Evolutionary conservation across 2,797 vertebrate genomes (phyloP), one percentile per base, ranked within the genome.

Genomic region (Acanthis flammea): DNA sequence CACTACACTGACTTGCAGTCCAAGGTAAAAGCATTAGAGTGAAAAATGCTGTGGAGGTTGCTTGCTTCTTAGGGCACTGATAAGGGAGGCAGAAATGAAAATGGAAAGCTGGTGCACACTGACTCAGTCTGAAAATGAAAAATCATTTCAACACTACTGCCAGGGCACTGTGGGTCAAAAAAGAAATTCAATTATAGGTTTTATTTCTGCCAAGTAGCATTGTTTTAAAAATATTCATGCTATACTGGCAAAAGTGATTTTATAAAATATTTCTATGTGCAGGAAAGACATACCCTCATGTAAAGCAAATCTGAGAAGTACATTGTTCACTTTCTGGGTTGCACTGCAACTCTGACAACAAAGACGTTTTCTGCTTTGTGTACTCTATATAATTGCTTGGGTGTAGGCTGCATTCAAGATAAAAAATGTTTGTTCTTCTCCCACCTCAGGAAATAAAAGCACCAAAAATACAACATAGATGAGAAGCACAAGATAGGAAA

Each of bases 361-460:
- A 87, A 86, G 66, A 78, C 30, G 4, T 76, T 77, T 94, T 77
- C 72, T 91, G 93, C 81, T 91, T 89, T 94, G 90, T 95, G 95
- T 95, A 80, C 91, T 96, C 70, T 84, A 23, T 54, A 10, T 83
- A 93, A 94, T 89, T 95, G 68, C 91, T 65, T 93, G 94, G 92
- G 92, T 92, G 93, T 89, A 79, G 94, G 78, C 94, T 86, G 50
- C 35, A 42, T 94, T 91, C 35, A 61, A 82, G 89, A 91, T 91
- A 65, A 87, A 89, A 71, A 90, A 68, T 37, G 75, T 95, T 95
- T 95, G 65, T 80, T 86, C 48, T 92, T 93, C 70, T 89, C 61
- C 73, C 60, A 89, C 85, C 76, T 83, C 85, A 68, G 90, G 90
- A 91, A 94, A 80, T 35, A 92, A 82, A 85, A 57, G 1, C 61